Evolutionary conservation across 2,888 invertebrate species (phyloP), one percentile per base, ranked within the genome.

Genomic region (Drosophila prostipennis): DNA sequence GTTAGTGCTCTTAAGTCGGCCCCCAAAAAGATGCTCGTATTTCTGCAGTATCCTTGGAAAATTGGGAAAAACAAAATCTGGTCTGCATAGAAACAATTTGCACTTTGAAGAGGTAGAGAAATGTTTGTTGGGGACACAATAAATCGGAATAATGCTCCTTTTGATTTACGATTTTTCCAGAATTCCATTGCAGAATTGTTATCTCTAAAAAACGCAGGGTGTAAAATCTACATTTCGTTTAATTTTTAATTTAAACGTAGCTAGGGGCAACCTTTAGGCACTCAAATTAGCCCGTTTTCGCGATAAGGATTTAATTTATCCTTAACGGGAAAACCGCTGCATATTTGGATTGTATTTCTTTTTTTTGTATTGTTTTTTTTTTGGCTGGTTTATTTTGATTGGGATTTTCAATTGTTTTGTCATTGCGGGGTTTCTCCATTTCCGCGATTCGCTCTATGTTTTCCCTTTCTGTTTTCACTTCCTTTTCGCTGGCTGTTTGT

Each of bases 331-430:
- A 53, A 43, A 13, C 6, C 19, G 19, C 2, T 11, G 10, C 13
- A 23, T 40, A 48, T 46, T 26, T 26, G 14, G 10, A n/a, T 29
- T 23, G 8, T 39, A 52, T 45, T 65, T 42, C 11, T 23, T 10
- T n/a, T 26, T 23, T 56, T 56, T 59, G 53, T 51, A 16, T 53
- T 37, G 48, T 65, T 76, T 56, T 63, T 76, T 56, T 58, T 69
- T 32, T 67, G 46, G 49, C 43, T 7, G 53, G 51, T 52, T 70
- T 82, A 65, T 81, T 82, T 85, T 60, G 68, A 57, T 65, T 52
- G 63, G 48, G 70, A 70, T 71, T 70, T 73, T 49, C 71, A 64
- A 67, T 77, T 86, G 74, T 76, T 79, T 72, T 63, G 65, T 46
- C 53, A 67, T 54, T 71, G 80, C 76, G 42, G 53, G 23, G 36